Evolutionary conservation across 2,888 invertebrate genomes (phyloP).

Genomic region (Diaprepes abbreviatus): DNA sequence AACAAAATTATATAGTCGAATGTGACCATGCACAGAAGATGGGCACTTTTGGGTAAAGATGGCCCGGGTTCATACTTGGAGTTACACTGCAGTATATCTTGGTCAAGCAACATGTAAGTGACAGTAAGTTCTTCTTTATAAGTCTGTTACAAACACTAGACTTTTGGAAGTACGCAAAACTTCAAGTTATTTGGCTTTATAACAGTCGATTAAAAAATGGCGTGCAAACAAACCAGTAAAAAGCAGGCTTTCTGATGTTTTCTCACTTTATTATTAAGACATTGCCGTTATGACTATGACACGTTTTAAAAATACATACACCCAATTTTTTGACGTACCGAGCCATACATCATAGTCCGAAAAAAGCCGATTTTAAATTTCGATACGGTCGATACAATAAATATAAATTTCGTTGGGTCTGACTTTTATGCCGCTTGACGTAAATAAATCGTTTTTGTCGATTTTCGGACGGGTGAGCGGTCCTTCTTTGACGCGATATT

Average conservation of each 20-base stretch:
- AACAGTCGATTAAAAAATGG: no score
- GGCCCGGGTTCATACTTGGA: no score
- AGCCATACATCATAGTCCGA: constrained; percentile 1
- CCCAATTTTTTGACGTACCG: constrained; percentile 10
- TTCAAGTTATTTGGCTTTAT: no score
- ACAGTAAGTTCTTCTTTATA: no score
- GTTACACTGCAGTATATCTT: no score
- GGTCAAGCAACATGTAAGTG: no score
- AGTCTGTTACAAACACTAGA: no score
- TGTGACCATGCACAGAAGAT: no score
- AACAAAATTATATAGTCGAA: no score
- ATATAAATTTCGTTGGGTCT: constrained; percentile 42
- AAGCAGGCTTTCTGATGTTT: no score
- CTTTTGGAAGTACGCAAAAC: no score
- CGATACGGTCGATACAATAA: constrained; percentile 40
- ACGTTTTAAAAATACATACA: constrained; percentile 2
- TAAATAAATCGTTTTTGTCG: constrained; percentile 55
- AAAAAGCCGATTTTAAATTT: constrained; percentile 33
- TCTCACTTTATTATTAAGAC: background rate
- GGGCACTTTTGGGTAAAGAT: no score
- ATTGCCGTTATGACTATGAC: background rate
- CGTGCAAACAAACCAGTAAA: background rate
- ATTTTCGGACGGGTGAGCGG: constrained; percentile 36
- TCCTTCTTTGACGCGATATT: constrained; percentile 29
- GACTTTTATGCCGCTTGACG: constrained; percentile 49